Evolutionary conservation across 1,140 invertebrate species (phyloP).

Genomic region (Apis mellifera): DNA sequence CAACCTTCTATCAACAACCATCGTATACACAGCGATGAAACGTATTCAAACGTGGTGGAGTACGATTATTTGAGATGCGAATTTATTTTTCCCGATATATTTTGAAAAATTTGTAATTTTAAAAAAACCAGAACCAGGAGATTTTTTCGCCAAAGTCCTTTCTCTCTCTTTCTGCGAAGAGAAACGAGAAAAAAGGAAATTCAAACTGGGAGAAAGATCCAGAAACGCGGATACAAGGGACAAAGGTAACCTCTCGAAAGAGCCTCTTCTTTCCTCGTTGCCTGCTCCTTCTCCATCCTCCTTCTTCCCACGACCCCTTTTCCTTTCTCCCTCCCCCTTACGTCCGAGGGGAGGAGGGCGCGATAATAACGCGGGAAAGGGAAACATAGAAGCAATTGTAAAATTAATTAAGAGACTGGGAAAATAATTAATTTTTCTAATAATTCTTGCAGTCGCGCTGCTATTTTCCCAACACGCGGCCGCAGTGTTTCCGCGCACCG

Average conservation of each 20-base stretch:
- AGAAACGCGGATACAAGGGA: slow-evolving; percentile 45
- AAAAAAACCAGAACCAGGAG: no score
- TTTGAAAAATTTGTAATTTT: no score
- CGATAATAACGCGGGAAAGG: slow-evolving; percentile 17
- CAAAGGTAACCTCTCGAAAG: slow-evolving; percentile 46
- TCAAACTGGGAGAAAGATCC: slow-evolving; percentile 37
- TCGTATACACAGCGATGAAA: no score
- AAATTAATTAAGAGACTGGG: slow-evolving; percentile 81
- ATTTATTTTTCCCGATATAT: no score
- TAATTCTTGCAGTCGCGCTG: slow-evolving; percentile 75
- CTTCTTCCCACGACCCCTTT: slow-evolving; percentile 16
- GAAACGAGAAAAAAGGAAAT: slow-evolving; percentile 22
- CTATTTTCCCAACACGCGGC: slow-evolving; percentile 65
- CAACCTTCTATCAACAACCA: no score
- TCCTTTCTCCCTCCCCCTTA: background rate
- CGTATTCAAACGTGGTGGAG: no score
- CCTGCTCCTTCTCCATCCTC: background rate
- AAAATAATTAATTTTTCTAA: slow-evolving; percentile 82
- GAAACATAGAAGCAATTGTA: slow-evolving; percentile 73
- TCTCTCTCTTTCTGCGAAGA: background rate
- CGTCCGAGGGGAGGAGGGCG: slow-evolving; percentile 38
- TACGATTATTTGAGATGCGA: no score
- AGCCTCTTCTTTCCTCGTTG: slow-evolving; percentile 12
- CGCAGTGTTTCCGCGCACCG: slow-evolving; percentile 30
- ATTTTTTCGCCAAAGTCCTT: background rate